phyloP scores from a whole-genome alignment of 2,797 vertebrate genomes.

The Anguilla pacifica region DNA sequence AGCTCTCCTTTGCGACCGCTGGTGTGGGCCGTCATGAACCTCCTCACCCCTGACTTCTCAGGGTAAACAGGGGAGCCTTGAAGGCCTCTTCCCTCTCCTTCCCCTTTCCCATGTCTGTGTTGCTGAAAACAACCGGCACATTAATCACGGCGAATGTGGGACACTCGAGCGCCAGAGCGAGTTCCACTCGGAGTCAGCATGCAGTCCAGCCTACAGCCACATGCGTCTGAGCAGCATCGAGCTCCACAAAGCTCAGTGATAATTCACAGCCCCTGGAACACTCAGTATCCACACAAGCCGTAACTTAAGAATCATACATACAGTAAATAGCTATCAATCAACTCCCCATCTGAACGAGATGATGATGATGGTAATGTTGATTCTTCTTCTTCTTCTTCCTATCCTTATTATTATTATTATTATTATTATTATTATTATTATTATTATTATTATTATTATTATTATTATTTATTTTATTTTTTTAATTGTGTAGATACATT shows the following conservation, averaged over 20 bases:
- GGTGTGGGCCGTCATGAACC: slow-evolving; percentile 44
- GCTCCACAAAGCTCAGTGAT: neutral
- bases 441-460: too few species aligned
- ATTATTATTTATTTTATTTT: too few species aligned
- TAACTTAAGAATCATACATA: neutral
- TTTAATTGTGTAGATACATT: too few species aligned
- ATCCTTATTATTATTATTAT: too few species aligned
- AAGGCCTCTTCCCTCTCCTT: slow-evolving; percentile 68
- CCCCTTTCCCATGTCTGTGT: slow-evolving; percentile 58
- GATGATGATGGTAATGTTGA: neutral
- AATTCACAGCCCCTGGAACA: neutral
- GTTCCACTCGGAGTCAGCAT: neutral
- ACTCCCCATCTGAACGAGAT: neutral
- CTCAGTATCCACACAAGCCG: neutral
- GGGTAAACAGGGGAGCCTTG: slow-evolving; percentile 67
- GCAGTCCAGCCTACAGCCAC: neutral
- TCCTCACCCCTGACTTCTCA: slow-evolving; percentile 60
- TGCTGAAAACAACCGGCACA: slow-evolving; percentile 64
- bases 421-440: too few species aligned
- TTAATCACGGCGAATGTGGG: slow-evolving; percentile 67
- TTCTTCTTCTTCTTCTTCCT: too few species aligned
- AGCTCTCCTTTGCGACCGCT: neutral
- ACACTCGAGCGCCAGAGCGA: neutral
- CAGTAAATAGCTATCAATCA: neutral
- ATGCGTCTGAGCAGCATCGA: neutral